Evolutionary conservation across 2,888 invertebrate species (phyloP).

Genomic region (Steromphala cineraria): DNA sequence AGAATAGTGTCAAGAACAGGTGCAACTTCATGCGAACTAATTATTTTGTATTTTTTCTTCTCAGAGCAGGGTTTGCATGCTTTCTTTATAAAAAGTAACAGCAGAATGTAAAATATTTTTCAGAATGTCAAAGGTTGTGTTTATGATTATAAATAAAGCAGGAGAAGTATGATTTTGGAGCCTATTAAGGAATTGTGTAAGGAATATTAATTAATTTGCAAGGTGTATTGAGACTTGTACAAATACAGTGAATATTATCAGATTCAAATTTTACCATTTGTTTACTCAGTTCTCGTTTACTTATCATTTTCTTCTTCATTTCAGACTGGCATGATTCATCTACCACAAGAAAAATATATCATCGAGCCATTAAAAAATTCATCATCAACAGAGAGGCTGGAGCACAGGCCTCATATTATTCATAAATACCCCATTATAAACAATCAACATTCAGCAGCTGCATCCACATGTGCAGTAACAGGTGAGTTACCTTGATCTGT

Average conservation of each 20-base stretch:
- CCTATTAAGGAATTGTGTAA: too few relatives aligned
- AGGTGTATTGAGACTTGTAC: too few relatives aligned
- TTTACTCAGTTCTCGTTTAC: too few relatives aligned
- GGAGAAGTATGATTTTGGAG: too few relatives aligned
- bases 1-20: background rate
- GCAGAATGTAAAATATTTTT: too few relatives aligned
- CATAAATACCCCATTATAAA: slow-evolving; percentile 10
- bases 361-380: slow-evolving; percentile 47
- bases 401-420: slow-evolving; percentile 16
- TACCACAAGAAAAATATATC: slow-evolving; percentile 54
- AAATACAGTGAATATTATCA: too few relatives aligned
- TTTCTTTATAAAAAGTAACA: background rate
- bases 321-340: slow-evolving; percentile 56
- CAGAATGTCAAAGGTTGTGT: too few relatives aligned
- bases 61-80: background rate
- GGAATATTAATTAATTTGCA: too few relatives aligned
- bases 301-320: slow-evolving; percentile 35
- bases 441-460: background rate
- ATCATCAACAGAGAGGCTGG: background rate
- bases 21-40: background rate
- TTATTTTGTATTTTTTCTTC: background rate
- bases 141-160: too few relatives aligned
- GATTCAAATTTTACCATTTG: too few relatives aligned
- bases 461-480: slow-evolving; percentile 4
- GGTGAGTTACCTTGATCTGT: background rate